These are phyloP conservation scores for Sycon ciliatum DNA, from an alignment of 37 sponge, comb jelly and placozoan species.

Conservation along the genomic window DNA sequence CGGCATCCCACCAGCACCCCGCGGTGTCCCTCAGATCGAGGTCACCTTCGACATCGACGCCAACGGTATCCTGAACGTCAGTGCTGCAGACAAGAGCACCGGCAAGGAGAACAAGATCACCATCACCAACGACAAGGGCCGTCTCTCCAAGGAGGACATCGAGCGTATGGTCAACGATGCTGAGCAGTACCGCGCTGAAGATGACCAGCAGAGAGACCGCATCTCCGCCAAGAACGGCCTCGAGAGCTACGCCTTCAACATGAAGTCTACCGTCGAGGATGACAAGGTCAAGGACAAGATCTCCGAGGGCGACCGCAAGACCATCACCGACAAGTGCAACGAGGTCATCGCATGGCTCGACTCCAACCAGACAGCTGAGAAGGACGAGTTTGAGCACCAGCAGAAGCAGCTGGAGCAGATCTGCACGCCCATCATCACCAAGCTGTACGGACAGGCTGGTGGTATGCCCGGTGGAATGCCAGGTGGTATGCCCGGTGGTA, in stretches of 20 bases:
- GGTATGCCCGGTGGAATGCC: constrained; percentile 59
- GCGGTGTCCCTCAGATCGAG: constrained; percentile 94
- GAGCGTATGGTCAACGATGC: constrained; percentile 92
- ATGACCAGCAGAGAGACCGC: constrained; percentile 61
- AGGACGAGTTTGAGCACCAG: constrained; percentile 88
- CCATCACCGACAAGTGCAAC: constrained; percentile 71
- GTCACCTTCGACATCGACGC: constrained; percentile 96
- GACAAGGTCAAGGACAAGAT: constrained; percentile 97
- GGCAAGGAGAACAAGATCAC: constrained; percentile 87
- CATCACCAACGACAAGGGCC: constrained; percentile 91
- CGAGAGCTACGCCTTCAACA: constrained; percentile 89
- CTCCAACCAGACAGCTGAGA: constrained; percentile 87
- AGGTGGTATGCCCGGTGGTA: constrained; percentile 41
- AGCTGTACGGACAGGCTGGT: constrained; percentile 71
- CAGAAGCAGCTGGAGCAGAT: constrained; percentile 95
- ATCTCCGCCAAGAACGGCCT: constrained; percentile 65
- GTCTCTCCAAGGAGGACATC: constrained; percentile 75
- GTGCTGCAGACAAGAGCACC: constrained; percentile 93
- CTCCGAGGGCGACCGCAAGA: constrained; percentile 71
- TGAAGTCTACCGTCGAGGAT: constrained; percentile 94
- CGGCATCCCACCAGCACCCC: constrained; percentile 91
- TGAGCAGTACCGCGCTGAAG: constrained; percentile 79
- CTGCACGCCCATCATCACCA: constrained; percentile 84
- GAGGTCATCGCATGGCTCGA: constrained; percentile 92
- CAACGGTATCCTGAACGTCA: constrained; percentile 91